A percentile compares a stretch with the other conserved stretches of the same genome.
Evolutionary conservation across 1,140 invertebrate genomes (phyloP).

Genomic region (Pantala flavescens): DNA sequence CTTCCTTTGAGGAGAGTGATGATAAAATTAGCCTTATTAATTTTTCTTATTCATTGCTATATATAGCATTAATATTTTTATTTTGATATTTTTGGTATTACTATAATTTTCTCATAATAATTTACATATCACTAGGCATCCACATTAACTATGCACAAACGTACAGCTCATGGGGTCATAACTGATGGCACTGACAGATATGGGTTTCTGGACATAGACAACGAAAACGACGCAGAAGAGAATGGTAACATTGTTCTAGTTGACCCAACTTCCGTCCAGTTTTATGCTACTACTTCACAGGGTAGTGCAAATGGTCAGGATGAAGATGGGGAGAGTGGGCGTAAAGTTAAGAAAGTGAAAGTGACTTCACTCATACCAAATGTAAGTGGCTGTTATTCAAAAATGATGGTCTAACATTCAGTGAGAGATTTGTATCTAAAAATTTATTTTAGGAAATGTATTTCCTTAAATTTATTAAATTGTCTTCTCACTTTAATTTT

Average conservation of each 20-base stretch:
- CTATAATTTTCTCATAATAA: too few species aligned
- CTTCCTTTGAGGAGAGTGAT: too few species aligned
- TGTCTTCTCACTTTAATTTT: too few species aligned
- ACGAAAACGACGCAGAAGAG: not conserved
- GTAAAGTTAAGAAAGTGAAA: not conserved
- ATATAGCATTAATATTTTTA: too few species aligned
- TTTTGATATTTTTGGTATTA: too few species aligned
- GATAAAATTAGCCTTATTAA: too few species aligned
- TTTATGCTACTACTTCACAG: not conserved
- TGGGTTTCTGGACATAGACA: not conserved
- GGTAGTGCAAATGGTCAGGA: not conserved
- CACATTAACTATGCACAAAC: constrained; percentile 49
- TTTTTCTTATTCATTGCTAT: too few species aligned
- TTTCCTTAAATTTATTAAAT: too few species aligned
- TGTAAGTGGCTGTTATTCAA: constrained; percentile 10
- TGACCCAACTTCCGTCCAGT: not conserved
- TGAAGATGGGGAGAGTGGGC: not conserved
- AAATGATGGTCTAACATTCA: not conserved
- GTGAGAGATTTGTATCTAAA: not conserved
- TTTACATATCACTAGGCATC: constrained; percentile 37
- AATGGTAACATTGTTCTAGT: not conserved
- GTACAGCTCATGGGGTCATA: constrained; percentile 34
- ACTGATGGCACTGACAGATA: constrained; percentile 28
- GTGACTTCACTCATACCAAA: constrained; percentile 1
- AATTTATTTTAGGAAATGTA: too few species aligned